Evolutionary conservation across 2,888 invertebrate species (phyloP).

Genomic region (Limnephilus rhombicus): DNA sequence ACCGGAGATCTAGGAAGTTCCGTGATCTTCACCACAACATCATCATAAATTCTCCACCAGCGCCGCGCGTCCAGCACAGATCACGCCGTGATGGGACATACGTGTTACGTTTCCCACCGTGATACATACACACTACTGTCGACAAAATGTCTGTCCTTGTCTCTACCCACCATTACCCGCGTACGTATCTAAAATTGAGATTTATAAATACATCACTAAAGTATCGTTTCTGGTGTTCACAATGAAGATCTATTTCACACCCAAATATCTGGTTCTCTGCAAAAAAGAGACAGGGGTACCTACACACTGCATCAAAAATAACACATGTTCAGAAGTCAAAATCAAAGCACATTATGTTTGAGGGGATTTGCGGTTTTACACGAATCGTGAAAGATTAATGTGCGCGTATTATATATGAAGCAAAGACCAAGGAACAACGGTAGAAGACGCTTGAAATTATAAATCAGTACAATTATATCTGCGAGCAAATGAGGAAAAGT

Average conservation of each 20-base stretch:
- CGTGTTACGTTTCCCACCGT: too few species aligned
- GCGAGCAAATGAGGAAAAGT: not conserved
- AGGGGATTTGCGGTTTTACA: not conserved
- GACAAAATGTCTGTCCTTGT: too few species aligned
- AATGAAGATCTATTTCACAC: not conserved
- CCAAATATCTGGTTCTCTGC: not conserved
- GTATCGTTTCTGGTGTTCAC: not conserved
- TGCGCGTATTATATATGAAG: not conserved
- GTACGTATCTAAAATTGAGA: not conserved
- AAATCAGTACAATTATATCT: slow-evolving; percentile 31
- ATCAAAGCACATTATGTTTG: not conserved
- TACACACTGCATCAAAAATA: not conserved
- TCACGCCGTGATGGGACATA: too few species aligned
- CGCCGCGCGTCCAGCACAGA: too few species aligned
- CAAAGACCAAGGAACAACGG: slow-evolving; percentile 5
- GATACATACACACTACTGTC: too few species aligned
- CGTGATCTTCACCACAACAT: too few species aligned
- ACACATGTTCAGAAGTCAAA: not conserved
- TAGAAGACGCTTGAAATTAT: not conserved
- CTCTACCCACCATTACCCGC: too few species aligned
- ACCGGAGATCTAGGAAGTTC: too few species aligned
- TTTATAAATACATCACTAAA: not conserved
- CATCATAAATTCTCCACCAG: too few species aligned
- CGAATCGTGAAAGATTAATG: slow-evolving; percentile 13
- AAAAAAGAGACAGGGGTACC: not conserved